These are phyloP conservation scores for Pseudomyrmex gracilis DNA, from an alignment of 1,140 invertebrate species.

Conservation along the genomic window DNA sequence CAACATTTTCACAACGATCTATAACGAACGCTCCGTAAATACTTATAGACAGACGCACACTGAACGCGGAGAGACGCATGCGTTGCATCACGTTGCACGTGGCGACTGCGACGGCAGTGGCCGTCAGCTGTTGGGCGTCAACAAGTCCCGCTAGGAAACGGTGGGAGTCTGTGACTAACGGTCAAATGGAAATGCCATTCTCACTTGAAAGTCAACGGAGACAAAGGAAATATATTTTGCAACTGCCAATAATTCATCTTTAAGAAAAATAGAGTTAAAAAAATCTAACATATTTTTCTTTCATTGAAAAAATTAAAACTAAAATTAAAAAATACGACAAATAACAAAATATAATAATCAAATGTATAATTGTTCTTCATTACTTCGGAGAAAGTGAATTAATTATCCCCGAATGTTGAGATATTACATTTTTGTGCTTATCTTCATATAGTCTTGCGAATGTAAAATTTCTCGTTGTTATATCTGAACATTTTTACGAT, in stretches of 20 bases:
- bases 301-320: too few relatives aligned
- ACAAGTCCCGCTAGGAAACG: conserved; percentile 51
- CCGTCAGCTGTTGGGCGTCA: conserved; percentile 58
- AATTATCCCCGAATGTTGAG: too few relatives aligned
- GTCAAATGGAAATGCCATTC: not conserved
- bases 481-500: conserved; percentile 24
- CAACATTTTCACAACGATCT: not conserved
- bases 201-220: too few relatives aligned
- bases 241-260: too few relatives aligned
- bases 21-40: conserved; percentile 7
- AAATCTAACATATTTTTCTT: too few relatives aligned
- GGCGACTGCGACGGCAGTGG: not conserved
- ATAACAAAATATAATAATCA: too few relatives aligned
- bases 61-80: conserved; percentile 27
- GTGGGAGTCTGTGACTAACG: conserved; percentile 11
- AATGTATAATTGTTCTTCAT: too few relatives aligned
- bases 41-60: conserved; percentile 9
- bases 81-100: conserved; percentile 39
- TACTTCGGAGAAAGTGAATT: too few relatives aligned
- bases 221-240: too few relatives aligned
- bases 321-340: too few relatives aligned
- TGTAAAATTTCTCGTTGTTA: not conserved
- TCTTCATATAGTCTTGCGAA: not conserved
- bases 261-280: too few relatives aligned
- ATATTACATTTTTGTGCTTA: not conserved